These are phyloP conservation scores for Tamandua tetradactyla DNA, from an alignment of 2,797 vertebrate genomes.

Conservation along the genomic window DNA sequence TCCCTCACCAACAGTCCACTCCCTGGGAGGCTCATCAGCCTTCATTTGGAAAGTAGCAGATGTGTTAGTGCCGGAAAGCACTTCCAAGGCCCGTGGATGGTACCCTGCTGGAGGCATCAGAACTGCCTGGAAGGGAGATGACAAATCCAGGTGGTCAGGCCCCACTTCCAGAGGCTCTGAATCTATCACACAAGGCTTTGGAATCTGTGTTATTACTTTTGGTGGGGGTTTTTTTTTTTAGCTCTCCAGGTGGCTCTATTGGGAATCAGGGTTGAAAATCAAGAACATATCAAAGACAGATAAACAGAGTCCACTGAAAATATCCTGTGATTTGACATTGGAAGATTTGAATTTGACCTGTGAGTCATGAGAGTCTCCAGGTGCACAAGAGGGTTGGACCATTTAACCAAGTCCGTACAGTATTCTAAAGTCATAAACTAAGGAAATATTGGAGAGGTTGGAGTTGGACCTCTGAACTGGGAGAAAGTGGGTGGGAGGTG, in stretches of 20 bases:
- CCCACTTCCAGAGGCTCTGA: not conserved
- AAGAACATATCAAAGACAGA: not conserved
- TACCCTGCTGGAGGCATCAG: not conserved
- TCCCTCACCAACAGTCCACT: no score
- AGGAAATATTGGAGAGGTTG: not conserved
- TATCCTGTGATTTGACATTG: not conserved
- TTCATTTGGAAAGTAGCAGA: no score
- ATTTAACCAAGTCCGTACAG: not conserved
- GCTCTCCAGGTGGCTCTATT: not conserved
- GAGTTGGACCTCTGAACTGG: not conserved
- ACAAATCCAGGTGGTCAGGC: not conserved
- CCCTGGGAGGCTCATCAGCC: no score
- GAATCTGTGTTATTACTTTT: not conserved
- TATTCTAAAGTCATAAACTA: not conserved
- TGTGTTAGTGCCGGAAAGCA: no score
- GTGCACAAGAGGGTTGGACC: not conserved
- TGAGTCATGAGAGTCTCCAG: not conserved
- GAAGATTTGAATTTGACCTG: not conserved
- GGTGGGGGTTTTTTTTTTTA: not conserved
- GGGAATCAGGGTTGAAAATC: not conserved
- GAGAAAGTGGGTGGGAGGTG: not conserved
- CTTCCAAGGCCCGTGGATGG: not conserved
- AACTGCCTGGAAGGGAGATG: not conserved
- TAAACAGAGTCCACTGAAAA: not conserved
- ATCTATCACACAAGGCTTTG: not conserved